Evolutionary conservation across 2,888 invertebrate species (phyloP).

Genomic region (Melanostoma mellinum): DNA sequence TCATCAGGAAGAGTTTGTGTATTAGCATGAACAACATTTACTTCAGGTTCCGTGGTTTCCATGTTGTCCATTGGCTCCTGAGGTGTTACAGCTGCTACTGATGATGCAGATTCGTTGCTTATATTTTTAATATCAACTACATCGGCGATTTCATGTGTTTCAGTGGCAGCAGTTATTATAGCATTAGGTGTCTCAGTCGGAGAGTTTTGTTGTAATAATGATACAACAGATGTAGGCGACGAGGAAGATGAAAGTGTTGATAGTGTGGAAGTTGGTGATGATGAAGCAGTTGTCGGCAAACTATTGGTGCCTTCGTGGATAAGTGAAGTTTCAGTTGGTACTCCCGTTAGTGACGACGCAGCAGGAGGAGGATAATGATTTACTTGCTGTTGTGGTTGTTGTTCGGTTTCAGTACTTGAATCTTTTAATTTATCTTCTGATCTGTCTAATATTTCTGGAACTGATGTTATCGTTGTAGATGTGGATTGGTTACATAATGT

Average conservation of each 20-base stretch:
- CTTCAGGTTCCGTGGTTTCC: conserved; percentile 57
- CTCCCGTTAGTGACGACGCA: conserved; percentile 30
- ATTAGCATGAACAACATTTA: conserved; percentile 48
- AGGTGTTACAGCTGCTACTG: conserved; percentile 1
- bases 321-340: conserved; percentile 45
- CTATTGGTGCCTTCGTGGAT: conserved; percentile 50
- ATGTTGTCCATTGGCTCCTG: conserved; percentile 47
- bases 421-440: conserved; percentile 43
- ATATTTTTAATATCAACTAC: conserved; percentile 28
- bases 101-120: conserved; percentile 6
- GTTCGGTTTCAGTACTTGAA: conserved; percentile 48
- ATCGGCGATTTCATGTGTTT: conserved; percentile 31
- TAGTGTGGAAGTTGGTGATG: conserved; percentile 69
- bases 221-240: conserved; percentile 40
- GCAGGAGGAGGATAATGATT: conserved; percentile 9
- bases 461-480: conserved; percentile 22
- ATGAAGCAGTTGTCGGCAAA: conserved; percentile 56
- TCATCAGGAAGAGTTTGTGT: conserved; percentile 56
- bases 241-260: conserved; percentile 63
- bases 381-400: conserved; percentile 13
- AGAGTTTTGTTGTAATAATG: conserved; percentile 38
- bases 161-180: conserved; percentile 6
- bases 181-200: conserved; percentile 32
- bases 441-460: conserved; percentile 27
- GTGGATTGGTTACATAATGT: conserved; percentile 39